Percentiles rank a stretch among this genome's conserved stretches.
These are phyloP conservation scores for Cantharis flavilabris DNA, from an alignment of 2,888 invertebrate genomes.

Conservation along the genomic window DNA sequence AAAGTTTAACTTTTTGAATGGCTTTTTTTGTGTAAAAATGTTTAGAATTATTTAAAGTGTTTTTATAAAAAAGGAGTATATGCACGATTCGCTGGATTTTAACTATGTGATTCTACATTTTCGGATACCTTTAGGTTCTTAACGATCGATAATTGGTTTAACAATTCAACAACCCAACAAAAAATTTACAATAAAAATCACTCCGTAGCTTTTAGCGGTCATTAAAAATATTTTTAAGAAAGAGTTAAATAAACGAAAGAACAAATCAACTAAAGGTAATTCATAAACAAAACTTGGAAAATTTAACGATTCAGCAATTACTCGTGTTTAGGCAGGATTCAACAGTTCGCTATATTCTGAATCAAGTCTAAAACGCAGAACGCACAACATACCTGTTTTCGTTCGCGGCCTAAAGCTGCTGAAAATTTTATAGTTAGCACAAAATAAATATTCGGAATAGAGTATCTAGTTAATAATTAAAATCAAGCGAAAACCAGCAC, in stretches of 20 bases:
- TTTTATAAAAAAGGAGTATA: neutral
- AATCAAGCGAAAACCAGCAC: too few relatives aligned
- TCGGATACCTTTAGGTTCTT: neutral
- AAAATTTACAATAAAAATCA: neutral
- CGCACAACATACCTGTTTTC: too few relatives aligned
- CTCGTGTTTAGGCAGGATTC: too few relatives aligned
- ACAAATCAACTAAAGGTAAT: too few relatives aligned
- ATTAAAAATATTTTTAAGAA: neutral
- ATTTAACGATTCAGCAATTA: too few relatives aligned
- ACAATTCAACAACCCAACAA: neutral
- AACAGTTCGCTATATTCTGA: too few relatives aligned
- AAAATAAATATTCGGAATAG: too few relatives aligned
- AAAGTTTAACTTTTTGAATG: conserved; percentile 22
- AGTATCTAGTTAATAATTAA: too few relatives aligned
- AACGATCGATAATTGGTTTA: neutral
- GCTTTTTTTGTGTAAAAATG: conserved; percentile 23
- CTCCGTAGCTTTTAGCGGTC: neutral
- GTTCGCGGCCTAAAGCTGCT: too few relatives aligned
- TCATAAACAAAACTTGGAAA: too few relatives aligned
- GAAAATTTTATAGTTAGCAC: too few relatives aligned
- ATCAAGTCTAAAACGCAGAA: too few relatives aligned
- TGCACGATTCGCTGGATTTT: neutral
- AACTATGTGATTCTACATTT: neutral
- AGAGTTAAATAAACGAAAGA: neutral
- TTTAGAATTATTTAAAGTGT: conserved; percentile 21